phyloP scores from a whole-genome alignment of 2,797 vertebrate genomes.

The Mormyrops boulengeri region DNA sequence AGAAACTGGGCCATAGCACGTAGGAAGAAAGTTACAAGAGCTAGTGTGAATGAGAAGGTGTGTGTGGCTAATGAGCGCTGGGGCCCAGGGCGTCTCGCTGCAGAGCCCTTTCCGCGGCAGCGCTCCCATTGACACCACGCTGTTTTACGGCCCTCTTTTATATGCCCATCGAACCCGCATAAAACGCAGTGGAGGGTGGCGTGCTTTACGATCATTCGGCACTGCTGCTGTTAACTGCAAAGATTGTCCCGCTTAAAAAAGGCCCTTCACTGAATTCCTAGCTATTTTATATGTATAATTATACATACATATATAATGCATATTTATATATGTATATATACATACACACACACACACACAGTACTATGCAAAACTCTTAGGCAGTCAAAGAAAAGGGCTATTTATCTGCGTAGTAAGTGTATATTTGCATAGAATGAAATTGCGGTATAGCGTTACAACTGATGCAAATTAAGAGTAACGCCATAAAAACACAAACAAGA shows the following conservation, averaged over 20 bases:
- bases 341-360: neutral
- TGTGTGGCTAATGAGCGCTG: constrained; percentile 4
- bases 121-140: neutral
- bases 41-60: constrained; percentile 5
- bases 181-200: constrained; percentile 9
- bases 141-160: constrained; percentile 15
- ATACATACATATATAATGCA: neutral
- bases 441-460: neutral
- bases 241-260: neutral
- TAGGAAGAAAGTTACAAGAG: constrained; percentile 6
- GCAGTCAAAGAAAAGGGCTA: neutral
- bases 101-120: neutral
- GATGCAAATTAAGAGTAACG: neutral
- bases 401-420: neutral
- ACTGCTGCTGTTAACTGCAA: neutral
- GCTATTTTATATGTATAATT: neutral
- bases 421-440: neutral
- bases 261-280: neutral
- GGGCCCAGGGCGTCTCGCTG: neutral
- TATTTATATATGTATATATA: neutral
- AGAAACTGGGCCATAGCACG: neutral
- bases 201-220: neutral
- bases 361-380: neutral
- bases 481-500: neutral
- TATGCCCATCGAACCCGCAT: neutral